These are phyloP conservation scores for Drosophila bifasciata DNA, from an alignment of 1,140 invertebrate species.

Conservation along the genomic window DNA sequence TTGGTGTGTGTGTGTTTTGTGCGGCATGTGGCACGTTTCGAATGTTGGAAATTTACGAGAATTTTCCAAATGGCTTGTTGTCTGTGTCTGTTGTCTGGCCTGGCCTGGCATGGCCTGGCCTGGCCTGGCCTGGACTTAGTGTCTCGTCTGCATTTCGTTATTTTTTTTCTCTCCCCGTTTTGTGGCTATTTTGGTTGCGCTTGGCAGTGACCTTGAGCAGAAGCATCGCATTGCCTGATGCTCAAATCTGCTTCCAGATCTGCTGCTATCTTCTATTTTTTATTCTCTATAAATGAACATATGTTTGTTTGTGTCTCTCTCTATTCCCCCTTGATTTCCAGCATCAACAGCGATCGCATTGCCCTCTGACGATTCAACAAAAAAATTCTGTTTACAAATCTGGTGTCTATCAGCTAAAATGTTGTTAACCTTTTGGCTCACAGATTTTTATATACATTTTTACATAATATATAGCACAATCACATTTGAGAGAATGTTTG, in stretches of 20 bases:
- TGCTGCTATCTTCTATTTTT: neutral
- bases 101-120: conserved; percentile 6
- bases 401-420: conserved; percentile 21
- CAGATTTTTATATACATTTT: conserved; percentile 4
- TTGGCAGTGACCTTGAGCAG: conserved; percentile 73
- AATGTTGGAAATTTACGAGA: conserved; percentile 62
- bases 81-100: neutral
- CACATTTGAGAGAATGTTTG: no score
- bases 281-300: no score
- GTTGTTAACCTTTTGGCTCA: conserved; percentile 51
- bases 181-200: conserved; percentile 15
- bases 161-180: conserved; percentile 5
- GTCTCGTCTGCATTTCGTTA: conserved; percentile 27
- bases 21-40: conserved; percentile 59
- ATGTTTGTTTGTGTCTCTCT: neutral
- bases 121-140: conserved; percentile 4
- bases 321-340: neutral
- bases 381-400: neutral
- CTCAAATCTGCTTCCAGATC: conserved; percentile 3
- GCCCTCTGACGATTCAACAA: neutral
- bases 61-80: conserved; percentile 38
- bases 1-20: conserved; percentile 11
- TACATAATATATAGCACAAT: neutral
- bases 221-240: conserved; percentile 5
- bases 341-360: neutral